Conservation (phyloP, 2,113 vertebrate genomes). For the Mesoclemmys tuberculata region DNA sequence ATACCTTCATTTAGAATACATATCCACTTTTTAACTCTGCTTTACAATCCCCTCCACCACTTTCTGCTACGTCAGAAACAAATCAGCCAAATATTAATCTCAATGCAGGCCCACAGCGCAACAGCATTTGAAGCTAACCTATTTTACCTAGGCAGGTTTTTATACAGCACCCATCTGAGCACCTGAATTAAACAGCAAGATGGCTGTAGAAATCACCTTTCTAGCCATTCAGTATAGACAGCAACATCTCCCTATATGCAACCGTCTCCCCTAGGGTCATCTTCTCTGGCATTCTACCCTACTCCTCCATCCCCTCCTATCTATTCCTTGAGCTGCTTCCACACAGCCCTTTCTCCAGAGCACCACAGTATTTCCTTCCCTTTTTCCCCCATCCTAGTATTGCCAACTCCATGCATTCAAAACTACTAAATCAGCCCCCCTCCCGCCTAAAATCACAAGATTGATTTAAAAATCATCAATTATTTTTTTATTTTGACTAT, state of each 20-base stretch:
- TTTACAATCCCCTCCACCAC: not conserved
- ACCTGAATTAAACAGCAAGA: not conserved
- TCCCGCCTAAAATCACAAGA: not conserved
- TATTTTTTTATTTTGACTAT: not conserved
- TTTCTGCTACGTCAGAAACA: not conserved
- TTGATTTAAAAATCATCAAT: not conserved
- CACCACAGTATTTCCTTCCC: not conserved
- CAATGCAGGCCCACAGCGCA: not conserved
- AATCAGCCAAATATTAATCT: not conserved
- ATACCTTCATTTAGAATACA: not conserved
- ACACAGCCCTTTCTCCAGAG: too few species aligned
- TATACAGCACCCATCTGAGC: not conserved
- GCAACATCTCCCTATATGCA: not conserved
- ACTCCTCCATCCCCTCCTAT: not conserved
- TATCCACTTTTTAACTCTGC: not conserved
- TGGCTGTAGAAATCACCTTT: not conserved
- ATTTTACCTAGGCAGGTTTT: not conserved
- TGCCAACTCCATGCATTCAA: not conserved
- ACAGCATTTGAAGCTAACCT: not conserved
- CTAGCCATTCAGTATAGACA: not conserved
- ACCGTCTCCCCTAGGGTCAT: not conserved
- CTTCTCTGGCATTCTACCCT: not conserved
- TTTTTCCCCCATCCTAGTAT: not conserved
- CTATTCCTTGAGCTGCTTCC: not conserved
- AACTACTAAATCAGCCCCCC: not conserved